Percentiles rank a stretch among this genome's conserved stretches.
These are phyloP conservation scores for Ascaphus truei DNA, from an alignment of 2,113 vertebrate species.

Conservation along the genomic window DNA sequence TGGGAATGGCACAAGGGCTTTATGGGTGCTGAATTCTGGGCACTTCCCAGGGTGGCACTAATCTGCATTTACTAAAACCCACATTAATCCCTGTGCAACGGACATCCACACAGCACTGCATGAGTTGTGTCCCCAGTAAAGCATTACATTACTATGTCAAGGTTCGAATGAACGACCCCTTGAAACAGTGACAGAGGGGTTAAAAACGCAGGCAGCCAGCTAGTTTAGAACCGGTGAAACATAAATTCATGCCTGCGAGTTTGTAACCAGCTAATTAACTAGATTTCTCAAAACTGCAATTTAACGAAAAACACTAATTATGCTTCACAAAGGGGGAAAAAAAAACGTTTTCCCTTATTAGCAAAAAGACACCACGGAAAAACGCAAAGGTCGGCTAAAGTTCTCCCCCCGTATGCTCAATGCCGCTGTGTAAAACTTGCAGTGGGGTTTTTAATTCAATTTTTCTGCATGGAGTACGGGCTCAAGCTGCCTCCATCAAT, in stretches of 20 bases:
- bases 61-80: too few relatives aligned
- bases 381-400: constrained; percentile 43
- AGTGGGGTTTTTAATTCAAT: constrained; percentile 15
- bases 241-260: constrained; percentile 28
- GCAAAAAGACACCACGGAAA: background rate
- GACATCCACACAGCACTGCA: too few relatives aligned
- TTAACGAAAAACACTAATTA: constrained; percentile 57
- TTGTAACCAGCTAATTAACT: constrained; percentile 46
- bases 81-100: too few relatives aligned
- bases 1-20: too few relatives aligned
- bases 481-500: constrained; percentile 22
- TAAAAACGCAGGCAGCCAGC: constrained; percentile 33
- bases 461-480: background rate
- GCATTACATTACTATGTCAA: too few relatives aligned
- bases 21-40: too few relatives aligned
- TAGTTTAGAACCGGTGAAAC: background rate
- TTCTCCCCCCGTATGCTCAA: constrained; percentile 6
- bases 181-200: constrained; percentile 9
- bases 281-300: constrained; percentile 49
- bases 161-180: too few relatives aligned
- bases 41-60: too few relatives aligned
- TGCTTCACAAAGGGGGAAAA: constrained; percentile 31
- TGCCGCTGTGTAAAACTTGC: constrained; percentile 17
- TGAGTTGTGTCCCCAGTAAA: too few relatives aligned
- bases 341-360: constrained; percentile 42